phyloP scores from a whole-genome alignment of 1,140 invertebrate species.

The Branchinecta lindahli region DNA sequence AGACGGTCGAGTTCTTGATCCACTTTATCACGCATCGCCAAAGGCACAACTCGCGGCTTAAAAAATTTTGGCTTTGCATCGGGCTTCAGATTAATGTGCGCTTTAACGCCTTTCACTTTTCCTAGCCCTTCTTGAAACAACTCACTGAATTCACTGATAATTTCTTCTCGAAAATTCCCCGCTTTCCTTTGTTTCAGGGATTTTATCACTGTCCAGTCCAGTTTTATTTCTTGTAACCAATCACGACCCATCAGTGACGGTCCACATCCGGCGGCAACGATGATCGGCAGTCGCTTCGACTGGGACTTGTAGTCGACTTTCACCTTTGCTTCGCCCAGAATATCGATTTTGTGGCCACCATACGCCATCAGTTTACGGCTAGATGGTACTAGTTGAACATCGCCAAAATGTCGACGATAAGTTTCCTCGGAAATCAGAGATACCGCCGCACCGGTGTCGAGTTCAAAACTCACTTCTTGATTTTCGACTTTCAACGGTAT shows the following conservation, averaged over 20 bases:
- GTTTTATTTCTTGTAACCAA: constrained; percentile 12
- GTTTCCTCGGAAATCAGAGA: constrained; percentile 12
- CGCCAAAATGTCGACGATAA: background rate
- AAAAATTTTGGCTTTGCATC: constrained; percentile 15
- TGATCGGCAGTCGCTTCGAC: background rate
- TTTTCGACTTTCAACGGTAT: constrained; percentile 2
- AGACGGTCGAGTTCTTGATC: background rate
- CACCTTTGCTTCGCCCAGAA: constrained; percentile 12
- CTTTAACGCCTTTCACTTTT: background rate
- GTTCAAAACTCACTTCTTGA: constrained; percentile 2
- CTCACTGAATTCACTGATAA: background rate
- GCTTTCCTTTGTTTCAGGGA: background rate
- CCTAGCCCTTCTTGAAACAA: background rate
- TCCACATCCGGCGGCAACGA: constrained; percentile 13
- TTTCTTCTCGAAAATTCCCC: background rate
- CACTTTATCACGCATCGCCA: constrained; percentile 13
- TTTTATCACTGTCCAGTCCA: background rate
- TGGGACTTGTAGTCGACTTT: constrained; percentile 12
- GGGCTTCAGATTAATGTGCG: constrained; percentile 3
- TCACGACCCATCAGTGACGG: constrained; percentile 3
- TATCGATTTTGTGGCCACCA: constrained; percentile 10
- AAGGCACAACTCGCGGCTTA: constrained; percentile 15
- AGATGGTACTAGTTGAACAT: background rate
- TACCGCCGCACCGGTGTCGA: constrained; percentile 16
- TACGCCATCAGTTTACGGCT: background rate